Percentiles rank a stretch among this genome's conserved stretches.
Evolutionary conservation across 2,797 vertebrate genomes (phyloP).

Genomic region (Nannoperca australis): DNA sequence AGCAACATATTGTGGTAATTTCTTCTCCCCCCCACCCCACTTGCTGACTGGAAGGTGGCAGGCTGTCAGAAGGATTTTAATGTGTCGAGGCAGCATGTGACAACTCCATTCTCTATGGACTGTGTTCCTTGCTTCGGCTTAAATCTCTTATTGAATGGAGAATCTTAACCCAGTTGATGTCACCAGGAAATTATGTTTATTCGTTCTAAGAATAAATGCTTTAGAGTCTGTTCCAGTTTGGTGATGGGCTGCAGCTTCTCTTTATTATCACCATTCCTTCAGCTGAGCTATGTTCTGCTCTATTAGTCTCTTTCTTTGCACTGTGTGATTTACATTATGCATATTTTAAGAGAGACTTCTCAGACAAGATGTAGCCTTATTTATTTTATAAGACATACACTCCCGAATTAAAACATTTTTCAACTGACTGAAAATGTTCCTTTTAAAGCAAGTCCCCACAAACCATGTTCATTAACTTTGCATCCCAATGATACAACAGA

Average conservation of each 20-base stretch:
- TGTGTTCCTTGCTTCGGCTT: slow-evolving; percentile 62
- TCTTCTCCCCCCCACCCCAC: slow-evolving; percentile 24
- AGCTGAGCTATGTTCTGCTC: slow-evolving; percentile 35
- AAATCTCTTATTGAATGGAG: slow-evolving; percentile 75
- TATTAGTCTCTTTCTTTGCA: slow-evolving; percentile 21
- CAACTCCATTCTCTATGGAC: slow-evolving; percentile 76
- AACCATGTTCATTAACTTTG: slow-evolving; percentile 6
- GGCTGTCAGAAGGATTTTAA: slow-evolving; percentile 77
- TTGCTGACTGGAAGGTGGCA: slow-evolving; percentile 64
- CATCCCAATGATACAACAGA: neutral
- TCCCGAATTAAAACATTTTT: slow-evolving; percentile 36
- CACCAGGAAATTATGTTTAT: slow-evolving; percentile 75
- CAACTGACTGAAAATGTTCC: slow-evolving; percentile 28
- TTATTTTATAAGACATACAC: slow-evolving; percentile 46
- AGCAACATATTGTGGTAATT: slow-evolving; percentile 46
- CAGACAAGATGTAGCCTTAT: slow-evolving; percentile 37
- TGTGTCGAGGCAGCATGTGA: slow-evolving; percentile 75
- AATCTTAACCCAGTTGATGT: slow-evolving; percentile 72
- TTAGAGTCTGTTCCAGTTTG: slow-evolving; percentile 51
- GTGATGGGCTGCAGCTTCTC: slow-evolving; percentile 42
- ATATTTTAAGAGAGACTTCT: slow-evolving; percentile 53
- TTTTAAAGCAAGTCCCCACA: neutral
- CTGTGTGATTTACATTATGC: slow-evolving; percentile 51
- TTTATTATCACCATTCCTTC: slow-evolving; percentile 35
- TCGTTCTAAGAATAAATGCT: slow-evolving; percentile 79